These are phyloP conservation scores for Hylaeus anthracinus DNA, from an alignment of 1,140 invertebrate species.

Conservation along the genomic window DNA sequence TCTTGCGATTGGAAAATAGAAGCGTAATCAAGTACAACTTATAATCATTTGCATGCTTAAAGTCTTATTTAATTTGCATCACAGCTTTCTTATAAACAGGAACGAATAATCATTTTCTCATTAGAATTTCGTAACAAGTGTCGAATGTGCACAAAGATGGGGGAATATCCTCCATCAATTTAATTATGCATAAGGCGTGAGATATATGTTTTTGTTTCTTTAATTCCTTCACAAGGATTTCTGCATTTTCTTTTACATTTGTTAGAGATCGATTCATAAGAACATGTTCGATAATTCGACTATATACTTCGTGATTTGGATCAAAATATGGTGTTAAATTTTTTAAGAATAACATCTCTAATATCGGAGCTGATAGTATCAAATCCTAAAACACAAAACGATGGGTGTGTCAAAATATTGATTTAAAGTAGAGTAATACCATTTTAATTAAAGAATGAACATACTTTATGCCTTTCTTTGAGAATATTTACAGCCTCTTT, in stretches of 20 bases:
- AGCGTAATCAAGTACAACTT: no score
- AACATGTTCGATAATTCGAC: slow-evolving; percentile 74
- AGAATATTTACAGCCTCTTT: slow-evolving; percentile 71
- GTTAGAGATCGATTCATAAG: slow-evolving; percentile 71
- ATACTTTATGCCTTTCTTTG: slow-evolving; percentile 70
- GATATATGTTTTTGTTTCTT: slow-evolving; percentile 71
- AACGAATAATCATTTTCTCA: slow-evolving; percentile 65
- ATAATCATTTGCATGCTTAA: background rate
- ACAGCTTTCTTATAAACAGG: slow-evolving; percentile 16
- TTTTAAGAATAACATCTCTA: slow-evolving; percentile 77
- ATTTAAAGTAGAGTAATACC: slow-evolving; percentile 5
- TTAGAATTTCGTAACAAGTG: slow-evolving; percentile 71
- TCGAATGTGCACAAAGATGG: slow-evolving; percentile 74
- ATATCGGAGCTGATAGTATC: slow-evolving; percentile 64
- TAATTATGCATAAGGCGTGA: slow-evolving; percentile 74
- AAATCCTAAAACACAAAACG: slow-evolving; percentile 62
- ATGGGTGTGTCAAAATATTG: slow-evolving; percentile 22
- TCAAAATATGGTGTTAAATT: slow-evolving; percentile 73
- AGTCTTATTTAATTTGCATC: slow-evolving; percentile 15
- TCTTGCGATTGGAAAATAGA: no score
- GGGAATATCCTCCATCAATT: slow-evolving; percentile 73
- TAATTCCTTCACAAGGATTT: slow-evolving; percentile 72
- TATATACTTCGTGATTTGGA: slow-evolving; percentile 73
- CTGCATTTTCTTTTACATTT: slow-evolving; percentile 70
- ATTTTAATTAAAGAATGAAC: background rate